Base-by-base conservation (phyloP, 2,113 vertebrate genomes). In the Elephas maximus region DNA sequence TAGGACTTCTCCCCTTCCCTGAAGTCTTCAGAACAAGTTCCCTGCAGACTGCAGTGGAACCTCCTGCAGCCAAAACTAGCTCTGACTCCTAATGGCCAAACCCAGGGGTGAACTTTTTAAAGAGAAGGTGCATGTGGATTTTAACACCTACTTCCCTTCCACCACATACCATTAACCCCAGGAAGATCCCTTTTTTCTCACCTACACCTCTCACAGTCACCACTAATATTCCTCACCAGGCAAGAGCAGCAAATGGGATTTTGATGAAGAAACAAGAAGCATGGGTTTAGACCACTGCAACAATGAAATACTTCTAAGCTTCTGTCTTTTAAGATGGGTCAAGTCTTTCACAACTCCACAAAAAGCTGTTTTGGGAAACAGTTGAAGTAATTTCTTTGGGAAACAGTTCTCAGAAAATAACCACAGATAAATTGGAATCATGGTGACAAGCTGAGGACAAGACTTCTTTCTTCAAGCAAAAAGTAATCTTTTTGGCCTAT, bases 301-400 rank as follows among this genome's bases (percentile, higher is more conserved):
- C 10, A 87, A 69, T 0, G 91, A 98, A 1, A 3, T 67, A 94
- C 1, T 96, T 89, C 97, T 98, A 21, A 98, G 97, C 79, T 79
- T 98, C 51, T 98, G 95, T 91, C 97, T 96, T 0, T 82, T 98
- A 33, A 81, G 94, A 82, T 98, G 97, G 96, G 65, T 80, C 41
- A 53, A 11, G 21, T 26, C 37, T 33, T 60, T 41, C 23, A 37
- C 28, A 91, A 28, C 65, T 9, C 63, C 44, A 57, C 33, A 76
- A 65, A 45, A 30, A 79, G 0, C 6, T 65, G 6, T 9, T 76
- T 71, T 7, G 21, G 78, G 60, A 84, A 82, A 67, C 1, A 33
- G 8, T 24, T 63, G 67, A n/a, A 92, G 65, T 48, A 44, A 91
- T 91, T 65, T 91, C 33, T 69, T 21, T 60, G 41, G 77, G 67